Evolutionary conservation across 1,140 invertebrate genomes (phyloP), one percentile per base, ranked within the genome.

Genomic region (Ganaspis sp.): DNA sequence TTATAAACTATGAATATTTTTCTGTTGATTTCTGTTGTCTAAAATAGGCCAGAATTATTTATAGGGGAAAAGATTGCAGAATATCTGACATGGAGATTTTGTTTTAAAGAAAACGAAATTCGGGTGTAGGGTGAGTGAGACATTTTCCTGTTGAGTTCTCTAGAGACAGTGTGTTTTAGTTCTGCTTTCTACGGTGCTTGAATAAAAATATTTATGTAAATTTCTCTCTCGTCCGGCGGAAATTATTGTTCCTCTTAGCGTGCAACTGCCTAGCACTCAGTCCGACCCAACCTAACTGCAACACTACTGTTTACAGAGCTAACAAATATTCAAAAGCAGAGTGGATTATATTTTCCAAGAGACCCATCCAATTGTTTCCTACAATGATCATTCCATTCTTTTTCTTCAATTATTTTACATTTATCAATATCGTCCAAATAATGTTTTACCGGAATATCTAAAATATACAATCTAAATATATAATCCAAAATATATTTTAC

Each of bases 241-340:
- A 54, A 81, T 77, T 74, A 74, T 74, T 69, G 71, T 45, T 37
- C 73, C 69, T 73, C 69, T 78, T 58, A 58, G 54, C 23, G 21
- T 58, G 54, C 54, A 58, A 58, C 54, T 58, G 54, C 54, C 53
- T 54, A 54, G 53, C 21, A 54, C 53, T 54, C 53, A 49, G 15
- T 42, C 45, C 4, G 45, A 21, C 11, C 42, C 15, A 23, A 34
- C 21, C 72, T 54, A 45, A 70, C 34, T 21, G 17, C 4, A 9
- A 4, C 15, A 23, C 26, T 9, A 76, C 38, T 80, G 73, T 75
- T 69, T 73, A 75, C 72, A 76, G 54, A 26, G 21, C 45, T 37
- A 54, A 72, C 70, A 42, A 72, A 84, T 80, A 77, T 76, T 80
- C 70, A 74, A 80, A 80, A 74, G 74, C 72, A 73, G 42, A 54